Evolutionary conservation across 2,888 invertebrate species (phyloP).

Genomic region (Synergus japonicus): DNA sequence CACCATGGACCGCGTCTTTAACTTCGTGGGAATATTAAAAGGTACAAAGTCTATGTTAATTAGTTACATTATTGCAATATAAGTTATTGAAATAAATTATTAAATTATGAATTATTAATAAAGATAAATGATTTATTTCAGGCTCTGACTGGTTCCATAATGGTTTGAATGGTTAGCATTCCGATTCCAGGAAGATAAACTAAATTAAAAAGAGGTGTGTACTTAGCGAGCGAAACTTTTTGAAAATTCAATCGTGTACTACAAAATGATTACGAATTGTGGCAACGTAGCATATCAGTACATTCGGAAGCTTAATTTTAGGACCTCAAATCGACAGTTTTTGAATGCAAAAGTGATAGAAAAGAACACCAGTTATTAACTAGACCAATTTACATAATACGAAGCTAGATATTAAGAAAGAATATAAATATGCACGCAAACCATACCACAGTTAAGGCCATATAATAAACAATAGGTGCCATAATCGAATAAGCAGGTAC

Average conservation of each 20-base stretch:
- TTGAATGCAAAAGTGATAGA: constrained; percentile 39
- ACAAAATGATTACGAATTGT: constrained; percentile 13
- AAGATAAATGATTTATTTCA: background rate
- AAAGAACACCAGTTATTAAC: constrained; percentile 44
- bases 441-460: background rate
- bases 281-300: constrained; percentile 41
- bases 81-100: background rate
- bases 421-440: constrained; percentile 22
- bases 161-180: background rate
- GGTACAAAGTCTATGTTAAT: background rate
- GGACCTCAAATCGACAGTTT: constrained; percentile 5
- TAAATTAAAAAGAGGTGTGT: background rate
- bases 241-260: background rate
- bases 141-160: background rate
- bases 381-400: constrained; percentile 40
- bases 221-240: constrained; percentile 11
- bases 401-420: constrained; percentile 26
- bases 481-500: constrained; percentile 26
- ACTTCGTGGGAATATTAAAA: constrained; percentile 81
- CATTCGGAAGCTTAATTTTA: constrained; percentile 7
- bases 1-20: constrained; percentile 85
- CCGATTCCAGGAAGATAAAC: background rate
- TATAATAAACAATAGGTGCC: constrained; percentile 33
- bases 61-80: background rate
- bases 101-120: background rate